Evolutionary conservation across 1,140 invertebrate genomes (phyloP), one percentile per base, ranked within the genome.

Genomic region (Oryzaephilus surinamensis): DNA sequence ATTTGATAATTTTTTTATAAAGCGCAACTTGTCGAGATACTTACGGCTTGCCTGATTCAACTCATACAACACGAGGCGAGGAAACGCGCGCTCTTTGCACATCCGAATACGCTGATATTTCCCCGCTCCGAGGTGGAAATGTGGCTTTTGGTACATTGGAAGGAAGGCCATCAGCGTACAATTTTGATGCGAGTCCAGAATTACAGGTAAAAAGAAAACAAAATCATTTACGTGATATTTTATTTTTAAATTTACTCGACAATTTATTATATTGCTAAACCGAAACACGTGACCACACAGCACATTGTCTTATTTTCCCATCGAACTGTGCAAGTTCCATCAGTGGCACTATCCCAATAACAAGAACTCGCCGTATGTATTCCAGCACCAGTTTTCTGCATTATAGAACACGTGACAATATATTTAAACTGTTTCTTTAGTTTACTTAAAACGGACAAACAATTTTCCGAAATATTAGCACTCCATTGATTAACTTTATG

Each of bases 241-340:
- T 12, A 38, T 14, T 4, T 28, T 12, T 18, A 13, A 27, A 27
- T 17, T 37, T 37, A 27, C 10, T 11, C 13, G 7, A 14, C n/a
- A n/a, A 18, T 32, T 21, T 24, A n/a, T 53, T 42, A 62, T 41
- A 61, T 62, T 2, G 58, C 58, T 8, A 62, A 35, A 33, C 59
- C 60, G 43, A 63, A 63, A 16, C 61, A 57, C 8, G 60, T 59
- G 1, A 63, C 88, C 52, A 97, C 95, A 64, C 92, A 97, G 60
- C 95, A 97, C 86, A 97, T 94, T 17, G 86, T 92, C 66, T 97
- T 97, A 60, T 98, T 98, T 59, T 98, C 94, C 94, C 94, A 98
- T 54, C 92, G 82, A 3, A 97, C 90, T 0, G 92, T 97, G 64
- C 91, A 97, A 41, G 88, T 91, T 44, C 90, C 90, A 69, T 98